Conservation (phyloP, 2,113 vertebrate genomes). For the Hirundichthys speculiger region DNA sequence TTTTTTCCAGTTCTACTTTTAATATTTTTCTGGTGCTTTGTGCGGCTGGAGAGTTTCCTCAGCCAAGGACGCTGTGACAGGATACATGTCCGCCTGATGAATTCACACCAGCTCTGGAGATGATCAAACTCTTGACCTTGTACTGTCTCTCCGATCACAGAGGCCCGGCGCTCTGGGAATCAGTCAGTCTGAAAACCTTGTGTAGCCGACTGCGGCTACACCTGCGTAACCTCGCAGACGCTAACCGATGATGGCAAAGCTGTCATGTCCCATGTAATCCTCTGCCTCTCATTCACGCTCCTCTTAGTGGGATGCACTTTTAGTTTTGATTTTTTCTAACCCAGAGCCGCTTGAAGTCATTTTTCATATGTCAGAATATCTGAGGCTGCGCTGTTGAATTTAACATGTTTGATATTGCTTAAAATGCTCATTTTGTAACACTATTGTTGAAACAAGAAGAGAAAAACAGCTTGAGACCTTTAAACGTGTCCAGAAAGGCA, state of each 20-base stretch:
- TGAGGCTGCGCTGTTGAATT: neutral
- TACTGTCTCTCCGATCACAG: conserved; percentile 40
- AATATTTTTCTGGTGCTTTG: conserved; percentile 3
- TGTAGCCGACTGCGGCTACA: conserved; percentile 56
- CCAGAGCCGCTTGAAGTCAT: conserved; percentile 14
- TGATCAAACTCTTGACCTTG: conserved; percentile 68
- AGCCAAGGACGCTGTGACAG: conserved; percentile 46
- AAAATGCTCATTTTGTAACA: too few relatives aligned
- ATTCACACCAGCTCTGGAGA: conserved; percentile 47
- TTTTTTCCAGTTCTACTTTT: neutral
- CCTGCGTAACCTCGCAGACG: conserved; percentile 52
- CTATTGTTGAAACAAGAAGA: neutral
- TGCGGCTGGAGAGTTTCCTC: conserved; percentile 3
- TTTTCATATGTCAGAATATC: neutral
- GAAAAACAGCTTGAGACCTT: too few relatives aligned
- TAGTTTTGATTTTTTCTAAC: neutral
- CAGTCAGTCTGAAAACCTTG: conserved; percentile 47
- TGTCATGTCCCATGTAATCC: conserved; percentile 42
- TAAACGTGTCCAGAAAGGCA: too few relatives aligned
- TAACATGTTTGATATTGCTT: too few relatives aligned
- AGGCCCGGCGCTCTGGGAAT: conserved; percentile 44
- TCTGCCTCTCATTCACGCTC: conserved; percentile 29
- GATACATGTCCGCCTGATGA: conserved; percentile 45
- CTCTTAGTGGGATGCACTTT: conserved; percentile 27
- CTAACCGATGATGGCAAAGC: conserved; percentile 42